Conservation (phyloP, 2,113 vertebrate genomes). For the Triplophysa siluroides region DNA sequence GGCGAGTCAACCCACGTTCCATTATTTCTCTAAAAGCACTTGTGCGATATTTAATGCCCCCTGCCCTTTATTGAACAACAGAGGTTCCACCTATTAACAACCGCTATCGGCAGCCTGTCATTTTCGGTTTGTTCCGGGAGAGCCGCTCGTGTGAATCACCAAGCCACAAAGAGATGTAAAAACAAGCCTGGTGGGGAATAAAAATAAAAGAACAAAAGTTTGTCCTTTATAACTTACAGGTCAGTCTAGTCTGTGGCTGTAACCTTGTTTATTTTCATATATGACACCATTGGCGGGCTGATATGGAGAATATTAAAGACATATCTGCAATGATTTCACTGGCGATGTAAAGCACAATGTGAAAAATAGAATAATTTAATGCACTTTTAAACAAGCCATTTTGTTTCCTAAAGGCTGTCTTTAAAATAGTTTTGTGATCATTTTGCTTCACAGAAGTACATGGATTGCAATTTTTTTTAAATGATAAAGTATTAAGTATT, state of each 20-base stretch:
- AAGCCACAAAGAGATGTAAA: constrained; percentile 1
- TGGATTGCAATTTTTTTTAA: too few species aligned
- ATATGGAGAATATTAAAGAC: neutral
- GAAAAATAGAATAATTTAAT: too few species aligned
- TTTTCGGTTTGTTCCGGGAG: constrained; percentile 27
- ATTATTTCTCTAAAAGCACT: constrained; percentile 35
- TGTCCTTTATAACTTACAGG: neutral
- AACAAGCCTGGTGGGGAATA: constrained; percentile 17
- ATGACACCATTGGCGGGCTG: neutral
- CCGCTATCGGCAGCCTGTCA: constrained; percentile 38
- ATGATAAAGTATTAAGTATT: too few species aligned
- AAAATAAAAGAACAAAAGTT: neutral
- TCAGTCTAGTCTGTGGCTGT: neutral
- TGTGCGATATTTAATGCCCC: constrained; percentile 29
- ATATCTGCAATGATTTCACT: neutral
- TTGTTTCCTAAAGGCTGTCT: too few species aligned
- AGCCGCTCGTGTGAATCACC: neutral
- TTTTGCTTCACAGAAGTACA: too few species aligned
- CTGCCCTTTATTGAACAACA: constrained; percentile 46
- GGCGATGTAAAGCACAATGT: too few species aligned
- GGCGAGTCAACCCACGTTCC: constrained; percentile 20
- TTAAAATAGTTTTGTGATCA: too few species aligned
- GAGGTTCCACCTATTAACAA: constrained; percentile 41
- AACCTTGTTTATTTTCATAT: neutral
- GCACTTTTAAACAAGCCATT: too few species aligned